Evolutionary conservation across 2,888 invertebrate genomes (phyloP), one percentile per base, ranked within the genome.

Genomic region (Entomobrya proxima): DNA sequence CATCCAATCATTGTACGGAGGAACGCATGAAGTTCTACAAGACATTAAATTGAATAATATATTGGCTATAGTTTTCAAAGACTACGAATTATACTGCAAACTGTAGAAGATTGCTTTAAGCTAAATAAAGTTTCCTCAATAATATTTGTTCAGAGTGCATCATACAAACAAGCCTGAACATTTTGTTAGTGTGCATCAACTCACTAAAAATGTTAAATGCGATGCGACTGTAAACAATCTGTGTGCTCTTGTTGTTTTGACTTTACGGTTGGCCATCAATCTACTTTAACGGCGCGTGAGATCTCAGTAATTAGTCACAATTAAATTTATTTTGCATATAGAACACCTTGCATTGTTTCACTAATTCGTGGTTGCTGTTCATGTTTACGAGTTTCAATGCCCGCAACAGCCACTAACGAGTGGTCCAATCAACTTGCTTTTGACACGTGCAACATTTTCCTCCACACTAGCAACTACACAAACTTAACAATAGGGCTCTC

Each of bases 281-380:
- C 67, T 32, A 50, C 35, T 37, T 40, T 69, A 80, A 69, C 30
- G 80, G 72, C 55, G 35, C 72, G 52, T 72, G 69, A 35, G 80
- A 11, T 5, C 24, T 15, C 1, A 27, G 18, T 67, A 80, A 80
- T 80, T 80, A 72, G 40, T 72, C n/a, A 72, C 72, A 80, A 80
- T 80, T 80, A 80, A 80, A 72, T 37, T 80, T 44, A 30, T 30
- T 58, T 64, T 35, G 58, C 35, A 76, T 58, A 24, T 32, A 40
- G 40, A 11, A 27, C 64, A 9, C 7, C 18, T 18, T 4, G 30
- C n/a, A 18, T 32, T 13, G 21, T n/a, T 64, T 58, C 3, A 6
- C 11, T 27, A 1, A 58, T 27, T n/a, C n/a, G n/a, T n/a, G n/a
- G n/a, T n/a, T n/a, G n/a, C 30, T 58, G 58, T 15, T 27, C 27